Evolutionary conservation across 1,140 invertebrate species (phyloP), one percentile per base, ranked within the genome.

Genomic region (Drosophila mauritiana): DNA sequence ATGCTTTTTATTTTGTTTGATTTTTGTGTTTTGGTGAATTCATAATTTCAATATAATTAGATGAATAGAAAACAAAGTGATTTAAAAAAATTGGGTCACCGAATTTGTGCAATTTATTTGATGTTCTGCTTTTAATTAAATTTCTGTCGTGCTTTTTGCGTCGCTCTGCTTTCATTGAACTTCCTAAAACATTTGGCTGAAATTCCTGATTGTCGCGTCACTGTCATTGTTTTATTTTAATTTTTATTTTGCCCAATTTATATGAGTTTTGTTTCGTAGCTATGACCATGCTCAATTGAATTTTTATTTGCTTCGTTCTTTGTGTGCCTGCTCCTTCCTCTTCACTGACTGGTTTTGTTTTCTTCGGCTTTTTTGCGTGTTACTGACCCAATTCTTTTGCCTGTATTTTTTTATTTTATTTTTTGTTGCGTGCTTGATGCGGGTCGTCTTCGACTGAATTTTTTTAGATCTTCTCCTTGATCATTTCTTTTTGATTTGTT

Each of bases 351-450:
- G 67, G 40, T 70, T 62, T 61, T 69, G 42, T 57, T 61, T 36
- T 42, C 37, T 54, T 72, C 48, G 31, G 31, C 31, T 57, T 80
- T 86, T 85, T 78, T 52, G 84, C 65, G 79, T 89, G 84, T 88
- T 88, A 88, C 84, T 88, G 83, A 88, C 83, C 83, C 79, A 88
- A 88, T 88, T 88, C 83, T 89, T 80, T 79, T 82, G 83, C 55
- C 56, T 53, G 43, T 52, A 39, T 77, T 59, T 67, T 61, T 67
- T 55, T 65, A 42, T 20, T 34, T 54, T 7, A 10, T 31, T 8
- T 3, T 31, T 31, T 31, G 31, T 31, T 31, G 31, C 31, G 31
- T 31, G 31, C 17, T 13, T 48, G 36, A 17, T 51, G 36, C 15
- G 27, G 37, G 37, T 84, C 76, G 72, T 67, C 56, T 80, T 74